Evolutionary conservation across 2,113 vertebrate species (phyloP), one percentile per base, ranked within the genome.

Genomic region (Progne subis): DNA sequence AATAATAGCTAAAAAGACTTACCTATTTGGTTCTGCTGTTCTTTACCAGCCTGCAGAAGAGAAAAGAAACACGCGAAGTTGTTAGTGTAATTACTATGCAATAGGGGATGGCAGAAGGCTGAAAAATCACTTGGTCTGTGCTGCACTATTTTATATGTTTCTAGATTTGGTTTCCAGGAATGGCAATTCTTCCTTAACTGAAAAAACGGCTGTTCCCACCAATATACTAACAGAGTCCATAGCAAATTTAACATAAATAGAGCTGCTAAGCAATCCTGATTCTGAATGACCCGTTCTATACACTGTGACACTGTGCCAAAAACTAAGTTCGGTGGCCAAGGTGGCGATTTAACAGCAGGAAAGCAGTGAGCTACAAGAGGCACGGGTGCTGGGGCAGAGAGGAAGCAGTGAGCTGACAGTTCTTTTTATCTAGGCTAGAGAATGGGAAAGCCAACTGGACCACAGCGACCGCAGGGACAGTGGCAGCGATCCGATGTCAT

Each of bases 11-110:
- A 29, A 53, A 55, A 15, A 41, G 24, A 72, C 98, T 98, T 94
- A 98, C 98, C 98, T 97, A 82, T 92, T 92, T 90, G 97, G 92
- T 96, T 80, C 83, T 90, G 96, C 43, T 97, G 96, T 77, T 97
- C 98, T 96, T 94, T 96, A 84, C 80, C 95, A 97, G 95, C 96
- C 98, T 98, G 96, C 82, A 93, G 88, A 69, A 82, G 57, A 88
- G 84, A 91, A 68, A 80, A 96, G 57, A 96, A 88, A 96, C 69
- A 97, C 77, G 96, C 50, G 56, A 80, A 95, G 93, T 90, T 69
- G 92, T 96, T 92, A 95, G 86, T 50, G 94, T 64, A 82, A 82
- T 57, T 90, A 81, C 92, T 86, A 56, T n/a, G 92, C 82, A 15
- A 11, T 2, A 7, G 12, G 63, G 9, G 64, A 65, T 18, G 39